phyloP scores from a whole-genome alignment of 2,888 invertebrate species.

The Metopia argyrocephala region DNA sequence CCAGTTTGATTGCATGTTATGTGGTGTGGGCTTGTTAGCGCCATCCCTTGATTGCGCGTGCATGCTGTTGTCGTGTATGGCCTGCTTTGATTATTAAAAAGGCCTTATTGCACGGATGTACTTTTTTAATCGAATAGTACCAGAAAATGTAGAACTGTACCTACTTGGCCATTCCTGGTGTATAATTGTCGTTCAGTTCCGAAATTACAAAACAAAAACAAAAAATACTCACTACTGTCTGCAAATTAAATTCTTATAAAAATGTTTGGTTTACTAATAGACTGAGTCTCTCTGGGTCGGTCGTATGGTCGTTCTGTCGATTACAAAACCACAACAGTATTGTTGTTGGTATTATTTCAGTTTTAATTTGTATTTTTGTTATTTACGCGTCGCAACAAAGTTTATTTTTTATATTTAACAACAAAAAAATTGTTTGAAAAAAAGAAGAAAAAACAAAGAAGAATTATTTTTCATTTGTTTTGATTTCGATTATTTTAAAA shows the following conservation, averaged over 20 bases:
- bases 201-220: slow-evolving; percentile 24
- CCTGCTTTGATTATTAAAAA: no score
- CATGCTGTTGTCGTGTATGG: no score
- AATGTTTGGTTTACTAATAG: no score
- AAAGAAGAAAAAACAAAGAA: background rate
- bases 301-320: background rate
- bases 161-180: no score
- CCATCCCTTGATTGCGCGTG: no score
- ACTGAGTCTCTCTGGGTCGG: no score
- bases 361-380: slow-evolving; percentile 50
- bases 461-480: background rate
- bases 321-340: background rate
- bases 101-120: no score
- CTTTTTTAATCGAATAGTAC: no score
- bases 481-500: slow-evolving; percentile 51
- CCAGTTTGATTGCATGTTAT: no score
- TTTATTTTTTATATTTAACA: background rate
- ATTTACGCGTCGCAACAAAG: slow-evolving; percentile 40
- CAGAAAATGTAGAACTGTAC: no score
- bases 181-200: slow-evolving; percentile 23
- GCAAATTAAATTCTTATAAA: background rate
- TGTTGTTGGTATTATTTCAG: slow-evolving; percentile 32
- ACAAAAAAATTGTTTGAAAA: slow-evolving; percentile 14
- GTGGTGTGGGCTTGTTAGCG: no score
- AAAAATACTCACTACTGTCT: background rate